A percentile compares a stretch with the other conserved stretches of the same genome.
Conservation (phyloP, 2,113 vertebrate genomes). For the Sphyrna mokarran region DNA sequence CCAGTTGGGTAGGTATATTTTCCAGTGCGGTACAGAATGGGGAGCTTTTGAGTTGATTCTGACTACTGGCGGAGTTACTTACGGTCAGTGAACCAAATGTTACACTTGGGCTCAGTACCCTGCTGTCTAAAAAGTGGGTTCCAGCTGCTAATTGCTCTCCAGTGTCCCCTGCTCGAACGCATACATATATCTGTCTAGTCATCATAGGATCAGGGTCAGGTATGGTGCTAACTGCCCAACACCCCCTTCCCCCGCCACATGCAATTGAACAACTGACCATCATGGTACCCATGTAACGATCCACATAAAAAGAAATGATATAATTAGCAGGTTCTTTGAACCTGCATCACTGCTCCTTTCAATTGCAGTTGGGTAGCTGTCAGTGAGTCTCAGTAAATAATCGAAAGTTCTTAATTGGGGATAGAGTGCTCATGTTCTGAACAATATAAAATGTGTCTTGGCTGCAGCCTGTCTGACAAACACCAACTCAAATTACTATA, state of each 20-base stretch:
- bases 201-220: no score
- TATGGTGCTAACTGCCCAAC: not conserved
- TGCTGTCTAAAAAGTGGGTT: not conserved
- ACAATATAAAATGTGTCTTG: not conserved
- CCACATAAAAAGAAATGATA: not conserved
- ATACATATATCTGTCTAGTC: not conserved
- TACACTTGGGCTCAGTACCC: not conserved
- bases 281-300: not conserved
- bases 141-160: not conserved
- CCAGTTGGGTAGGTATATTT: not conserved
- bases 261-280: not conserved
- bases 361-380: not conserved
- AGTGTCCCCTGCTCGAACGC: not conserved
- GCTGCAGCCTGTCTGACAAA: not conserved
- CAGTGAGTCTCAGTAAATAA: not conserved
- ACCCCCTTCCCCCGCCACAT: not conserved
- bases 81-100: not conserved
- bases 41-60: not conserved
- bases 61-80: not conserved
- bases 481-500: not conserved
- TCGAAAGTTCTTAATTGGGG: not conserved
- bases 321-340: not conserved
- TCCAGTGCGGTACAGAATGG: not conserved
- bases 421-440: not conserved
- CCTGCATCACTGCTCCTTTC: not conserved